Base-by-base conservation (phyloP, 2,888 invertebrate genomes). In the Aporophyla lueneburgensis region DNA sequence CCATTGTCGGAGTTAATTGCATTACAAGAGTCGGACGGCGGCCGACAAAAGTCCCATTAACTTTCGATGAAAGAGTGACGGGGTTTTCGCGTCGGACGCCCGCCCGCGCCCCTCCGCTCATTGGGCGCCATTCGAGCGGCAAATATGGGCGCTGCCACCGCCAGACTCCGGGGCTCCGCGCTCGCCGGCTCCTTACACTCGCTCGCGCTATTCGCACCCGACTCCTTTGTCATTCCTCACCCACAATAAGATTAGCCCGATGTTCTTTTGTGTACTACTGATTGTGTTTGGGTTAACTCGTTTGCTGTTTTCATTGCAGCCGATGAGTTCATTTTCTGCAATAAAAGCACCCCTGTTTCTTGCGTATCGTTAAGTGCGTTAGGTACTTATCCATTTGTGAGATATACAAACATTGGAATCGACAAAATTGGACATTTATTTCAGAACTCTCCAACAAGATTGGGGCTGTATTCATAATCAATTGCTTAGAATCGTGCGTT, bases 1-100 rank as follows among this genome's bases (percentile, higher is more conserved):
- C 93, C 86, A 95, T 96, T 96, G 96, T 96, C 86, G 90, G 89
- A 94, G 95, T 95, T 96, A 96, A 96, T 96, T 96, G 96, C 95
- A 96, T 96, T 96, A 96, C 94, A 95, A 96, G 96, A 94, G 95
- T 92, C 93, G 91, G 92, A 90, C 93, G 93, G 92, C 89, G 89
- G 92, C 90, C 89, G 87, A 96, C 96, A 96, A 96, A 94, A 92
- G 95, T 93, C 92, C 95, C 92, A 96, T 96, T 96, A 96, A 96
- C 94, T 96, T 95, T 94, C 90, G 93, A 93, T 90, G 93, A 94
- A 92, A 90, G 94, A 94, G 93, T 93, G 93, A 91, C 92, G 91
- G 92, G 92, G 92, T 92, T 93, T 92, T 93, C 92, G 91, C 92
- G 92, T 93, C 92, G 88, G 86, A 86, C 75, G 80, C 79, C 84